Evolutionary conservation across 2,888 invertebrate genomes (phyloP), one percentile per base, ranked within the genome.

Genomic region (Tuberolachnus salignus): DNA sequence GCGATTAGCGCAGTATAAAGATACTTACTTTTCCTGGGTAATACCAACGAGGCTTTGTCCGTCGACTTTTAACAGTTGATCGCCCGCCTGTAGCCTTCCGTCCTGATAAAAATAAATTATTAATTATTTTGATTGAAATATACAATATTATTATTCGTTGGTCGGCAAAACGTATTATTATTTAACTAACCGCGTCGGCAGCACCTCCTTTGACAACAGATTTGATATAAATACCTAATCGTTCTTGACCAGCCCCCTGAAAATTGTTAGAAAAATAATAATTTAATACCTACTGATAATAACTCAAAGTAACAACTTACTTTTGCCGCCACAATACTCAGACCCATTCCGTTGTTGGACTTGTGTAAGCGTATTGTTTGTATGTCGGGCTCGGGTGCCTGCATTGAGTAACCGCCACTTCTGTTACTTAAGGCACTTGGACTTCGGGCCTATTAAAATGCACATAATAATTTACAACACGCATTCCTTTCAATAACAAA

Each of bases 241-340:
- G 91, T 84, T 91, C 90, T 84, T 93, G 93, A 6, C 91, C 91
- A 70, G 91, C 90, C 34, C 93, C 93, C 90, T 91, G 85, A 19
- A 86, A 86, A 80, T n/a, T 83, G 83, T 66, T 75, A 81, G 44
- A 81, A 67, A 75, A 82, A 69, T 71, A 71, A 63, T 11, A 59
- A 11, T 44, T 8, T n/a, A n/a, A n/a, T n/a, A n/a, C n/a, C n/a
- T n/a, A n/a, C n/a, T n/a, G n/a, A n/a, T n/a, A n/a, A n/a, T n/a
- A n/a, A n/a, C n/a, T 9, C 10, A 13, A 74, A n/a, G 69, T 46
- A 16, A 61, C 80, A 16, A 53, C 80, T 84, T 84, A 93, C 94
- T 90, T 97, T 97, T 42, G 98, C 98, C 13, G 98, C 98, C 4
- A 99, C 98, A 84, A 99, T 99, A 84, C 97, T 98, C 83, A 99